Conservation (phyloP, 2,888 invertebrate genomes). For the Cantharis lateralis region DNA sequence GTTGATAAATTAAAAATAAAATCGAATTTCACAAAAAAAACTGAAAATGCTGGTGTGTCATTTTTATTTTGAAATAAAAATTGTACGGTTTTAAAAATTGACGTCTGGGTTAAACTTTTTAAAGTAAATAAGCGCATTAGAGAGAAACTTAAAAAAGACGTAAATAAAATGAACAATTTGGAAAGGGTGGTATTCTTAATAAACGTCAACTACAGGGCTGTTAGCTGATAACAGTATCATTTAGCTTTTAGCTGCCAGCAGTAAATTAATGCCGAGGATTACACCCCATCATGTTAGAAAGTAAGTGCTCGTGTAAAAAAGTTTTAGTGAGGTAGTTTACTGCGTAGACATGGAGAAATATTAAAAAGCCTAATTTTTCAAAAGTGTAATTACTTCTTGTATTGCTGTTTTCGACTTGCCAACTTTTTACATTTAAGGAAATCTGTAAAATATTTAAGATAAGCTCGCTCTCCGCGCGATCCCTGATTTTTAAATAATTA, state of each 20-base stretch:
- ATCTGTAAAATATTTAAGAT: slow-evolving; percentile 22
- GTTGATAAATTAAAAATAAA: too few relatives aligned
- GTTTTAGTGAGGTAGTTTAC: background rate
- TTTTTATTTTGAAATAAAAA: background rate
- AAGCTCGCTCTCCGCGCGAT: slow-evolving; percentile 1
- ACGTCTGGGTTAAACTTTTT: background rate
- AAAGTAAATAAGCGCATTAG: background rate
- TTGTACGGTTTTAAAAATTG: background rate
- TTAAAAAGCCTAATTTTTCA: background rate
- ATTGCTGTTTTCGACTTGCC: background rate
- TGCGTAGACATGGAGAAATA: background rate
- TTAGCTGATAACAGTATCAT: slow-evolving; percentile 17
- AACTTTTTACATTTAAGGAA: slow-evolving; percentile 17
- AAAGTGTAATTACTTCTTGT: background rate
- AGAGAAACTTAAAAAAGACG: background rate
- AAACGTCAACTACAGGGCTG: slow-evolving; percentile 18
- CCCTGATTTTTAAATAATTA: slow-evolving; percentile 21
- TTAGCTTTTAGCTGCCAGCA: slow-evolving; percentile 10
- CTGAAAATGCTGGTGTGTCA: background rate
- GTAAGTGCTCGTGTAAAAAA: background rate
- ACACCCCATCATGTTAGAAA: slow-evolving; percentile 7
- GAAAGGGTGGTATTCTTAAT: slow-evolving; percentile 15
- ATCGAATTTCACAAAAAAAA: too few relatives aligned
- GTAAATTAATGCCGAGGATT: slow-evolving; percentile 23
- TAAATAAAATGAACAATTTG: slow-evolving; percentile 2